phyloP scores from a whole-genome alignment of 2,888 invertebrate genomes.

The Machimus rusticus region DNA sequence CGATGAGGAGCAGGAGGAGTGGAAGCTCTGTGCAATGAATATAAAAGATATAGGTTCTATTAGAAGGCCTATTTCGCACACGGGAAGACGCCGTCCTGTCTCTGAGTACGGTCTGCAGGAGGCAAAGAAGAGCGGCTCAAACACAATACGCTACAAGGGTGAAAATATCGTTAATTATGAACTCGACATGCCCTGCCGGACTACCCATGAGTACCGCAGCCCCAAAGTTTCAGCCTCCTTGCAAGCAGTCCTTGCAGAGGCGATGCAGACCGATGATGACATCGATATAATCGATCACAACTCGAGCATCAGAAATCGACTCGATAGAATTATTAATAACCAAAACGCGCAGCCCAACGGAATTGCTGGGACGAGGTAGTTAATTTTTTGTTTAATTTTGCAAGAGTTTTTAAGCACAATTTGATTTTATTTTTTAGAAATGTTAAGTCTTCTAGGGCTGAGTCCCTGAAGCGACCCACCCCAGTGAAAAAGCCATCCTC shows the following conservation, averaged over 20 bases:
- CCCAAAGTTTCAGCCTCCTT: constrained; percentile 62
- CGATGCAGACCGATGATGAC: constrained; percentile 63
- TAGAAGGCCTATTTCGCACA: constrained; percentile 71
- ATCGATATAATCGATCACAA: constrained; percentile 61
- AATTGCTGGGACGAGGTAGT: background rate
- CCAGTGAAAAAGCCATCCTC: constrained; percentile 60
- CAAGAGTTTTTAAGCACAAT: background rate
- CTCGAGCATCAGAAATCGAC: constrained; percentile 59
- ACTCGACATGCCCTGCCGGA: constrained; percentile 63
- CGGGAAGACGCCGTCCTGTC: constrained; percentile 70
- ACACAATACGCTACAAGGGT: constrained; percentile 59
- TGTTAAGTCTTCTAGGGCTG: constrained; percentile 54
- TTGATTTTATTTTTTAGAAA: constrained; percentile 52
- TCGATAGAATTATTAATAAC: constrained; percentile 60
- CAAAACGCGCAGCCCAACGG: constrained; percentile 51
- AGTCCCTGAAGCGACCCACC: constrained; percentile 58
- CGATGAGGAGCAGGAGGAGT: constrained; percentile 84
- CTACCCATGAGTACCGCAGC: constrained; percentile 62
- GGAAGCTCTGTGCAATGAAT: constrained; percentile 65
- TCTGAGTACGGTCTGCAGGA: constrained; percentile 67
- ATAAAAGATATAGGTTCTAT: constrained; percentile 62
- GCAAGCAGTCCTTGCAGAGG: constrained; percentile 62
- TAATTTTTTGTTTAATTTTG: background rate
- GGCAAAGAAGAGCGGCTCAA: constrained; percentile 56
- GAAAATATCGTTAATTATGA: constrained; percentile 63